Percentiles rank a stretch among this genome's conserved stretches.
phyloP scores from a whole-genome alignment of 2,797 vertebrate species.

The Holocentrus rufus region DNA sequence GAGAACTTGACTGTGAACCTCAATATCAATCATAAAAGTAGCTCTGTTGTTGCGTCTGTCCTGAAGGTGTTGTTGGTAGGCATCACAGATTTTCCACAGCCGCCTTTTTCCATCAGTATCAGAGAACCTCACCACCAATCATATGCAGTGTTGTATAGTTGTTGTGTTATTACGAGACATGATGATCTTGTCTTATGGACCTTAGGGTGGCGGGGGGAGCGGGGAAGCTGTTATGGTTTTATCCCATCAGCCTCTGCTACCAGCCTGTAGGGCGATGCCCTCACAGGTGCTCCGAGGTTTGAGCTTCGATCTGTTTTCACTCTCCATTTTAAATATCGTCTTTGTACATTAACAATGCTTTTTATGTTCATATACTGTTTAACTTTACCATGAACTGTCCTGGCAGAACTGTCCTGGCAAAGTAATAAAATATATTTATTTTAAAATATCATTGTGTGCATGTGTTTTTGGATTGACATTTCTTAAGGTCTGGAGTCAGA shows the following conservation, averaged over 20 bases:
- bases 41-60: conserved; percentile 64
- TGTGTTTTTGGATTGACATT: not conserved
- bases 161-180: conserved; percentile 56
- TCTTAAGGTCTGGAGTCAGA: not conserved
- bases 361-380: conserved; percentile 99
- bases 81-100: conserved; percentile 33
- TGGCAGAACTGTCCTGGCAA: conserved; percentile 97
- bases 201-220: conserved; percentile 2
- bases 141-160: conserved; percentile 71
- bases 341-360: conserved; percentile 98
- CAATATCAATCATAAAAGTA: conserved; percentile 44
- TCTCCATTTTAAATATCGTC: conserved; percentile 87
- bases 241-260: conserved; percentile 38
- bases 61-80: conserved; percentile 31
- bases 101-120: conserved; percentile 28
- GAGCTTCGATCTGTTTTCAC: conserved; percentile 75
- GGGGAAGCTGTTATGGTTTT: not conserved
- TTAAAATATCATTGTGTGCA: conserved; percentile 79
- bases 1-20: conserved; percentile 53
- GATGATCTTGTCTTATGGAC: conserved; percentile 33
- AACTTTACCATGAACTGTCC: conserved; percentile 97
- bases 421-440: conserved; percentile 99
- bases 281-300: conserved; percentile 76
- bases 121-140: conserved; percentile 48
- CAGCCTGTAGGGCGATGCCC: conserved; percentile 7